Conservation (phyloP, 2,797 vertebrate genomes). For the Labeo calbasu region DNA sequence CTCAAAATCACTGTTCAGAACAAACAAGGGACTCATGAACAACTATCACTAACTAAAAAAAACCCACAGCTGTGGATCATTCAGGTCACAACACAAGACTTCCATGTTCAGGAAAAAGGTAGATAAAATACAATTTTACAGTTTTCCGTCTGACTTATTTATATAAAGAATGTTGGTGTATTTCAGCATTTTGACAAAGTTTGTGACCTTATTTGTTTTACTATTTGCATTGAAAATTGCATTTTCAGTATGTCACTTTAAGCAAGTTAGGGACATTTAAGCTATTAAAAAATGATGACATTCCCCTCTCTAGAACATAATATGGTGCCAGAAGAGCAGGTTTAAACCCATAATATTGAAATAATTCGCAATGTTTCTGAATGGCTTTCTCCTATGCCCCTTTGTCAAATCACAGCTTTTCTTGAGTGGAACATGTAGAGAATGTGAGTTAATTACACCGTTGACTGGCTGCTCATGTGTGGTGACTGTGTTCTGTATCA, state of each 20-base stretch:
- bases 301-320: not conserved
- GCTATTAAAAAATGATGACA: not conserved
- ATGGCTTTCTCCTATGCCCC: conserved; percentile 53
- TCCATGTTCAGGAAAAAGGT: too few relatives aligned
- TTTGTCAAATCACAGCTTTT: conserved; percentile 47
- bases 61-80: too few relatives aligned
- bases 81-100: too few relatives aligned
- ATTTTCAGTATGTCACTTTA: not conserved
- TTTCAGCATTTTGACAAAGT: not conserved
- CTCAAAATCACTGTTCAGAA: too few relatives aligned
- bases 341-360: not conserved
- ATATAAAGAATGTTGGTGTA: not conserved
- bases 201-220: not conserved
- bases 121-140: not conserved
- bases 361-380: not conserved
- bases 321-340: not conserved
- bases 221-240: not conserved
- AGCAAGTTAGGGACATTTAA: not conserved
- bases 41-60: too few relatives aligned
- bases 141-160: not conserved
- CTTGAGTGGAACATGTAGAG: conserved; percentile 55
- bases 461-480: conserved; percentile 33
- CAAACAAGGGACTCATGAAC: too few relatives aligned
- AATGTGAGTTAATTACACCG: conserved; percentile 63
- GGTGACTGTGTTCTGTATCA: conserved; percentile 53